A percentile compares a stretch with the other conserved stretches of the same genome.
Conservation (phyloP, 2,113 vertebrate species). For the Solea senegalensis region DNA sequence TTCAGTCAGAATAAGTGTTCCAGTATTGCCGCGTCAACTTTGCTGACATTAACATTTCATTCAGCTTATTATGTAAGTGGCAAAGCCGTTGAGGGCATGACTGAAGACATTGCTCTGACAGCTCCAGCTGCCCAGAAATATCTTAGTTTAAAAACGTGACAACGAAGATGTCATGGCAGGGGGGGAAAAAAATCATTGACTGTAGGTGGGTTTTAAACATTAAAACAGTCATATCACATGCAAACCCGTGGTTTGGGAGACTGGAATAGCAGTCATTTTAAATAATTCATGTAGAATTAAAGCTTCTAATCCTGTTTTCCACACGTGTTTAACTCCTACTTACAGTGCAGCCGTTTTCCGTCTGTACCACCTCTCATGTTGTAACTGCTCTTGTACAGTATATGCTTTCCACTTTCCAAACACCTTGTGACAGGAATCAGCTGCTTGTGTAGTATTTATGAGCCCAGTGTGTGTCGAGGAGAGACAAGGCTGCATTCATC, state of each 20-base stretch:
- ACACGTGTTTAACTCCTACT: neutral
- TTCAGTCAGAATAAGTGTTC: slow-evolving; percentile 13
- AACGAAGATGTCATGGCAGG: slow-evolving; percentile 11
- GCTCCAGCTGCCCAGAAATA: slow-evolving; percentile 38
- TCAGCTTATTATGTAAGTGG: slow-evolving; percentile 59
- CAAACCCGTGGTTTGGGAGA: neutral
- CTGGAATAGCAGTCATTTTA: neutral
- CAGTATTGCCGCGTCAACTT: slow-evolving; percentile 36
- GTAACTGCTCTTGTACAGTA: neutral
- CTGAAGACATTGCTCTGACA: slow-evolving; percentile 58
- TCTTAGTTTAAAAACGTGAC: neutral
- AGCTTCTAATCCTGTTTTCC: slow-evolving; percentile 1
- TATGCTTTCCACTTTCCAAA: neutral
- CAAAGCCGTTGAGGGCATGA: slow-evolving; percentile 33
- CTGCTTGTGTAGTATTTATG: slow-evolving; percentile 20
- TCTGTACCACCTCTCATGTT: neutral
- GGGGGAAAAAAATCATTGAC: neutral
- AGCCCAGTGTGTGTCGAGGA: neutral
- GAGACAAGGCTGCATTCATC: neutral
- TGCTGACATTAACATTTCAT: slow-evolving; percentile 65
- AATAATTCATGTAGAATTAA: slow-evolving; percentile 29
- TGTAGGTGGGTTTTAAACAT: neutral
- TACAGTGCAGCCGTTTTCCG: neutral
- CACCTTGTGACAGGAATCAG: neutral
- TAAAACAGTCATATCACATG: neutral